Percentiles rank a stretch among this genome's conserved stretches.
phyloP scores from a whole-genome alignment of 2,113 vertebrate species.

The Cacatua alba region DNA sequence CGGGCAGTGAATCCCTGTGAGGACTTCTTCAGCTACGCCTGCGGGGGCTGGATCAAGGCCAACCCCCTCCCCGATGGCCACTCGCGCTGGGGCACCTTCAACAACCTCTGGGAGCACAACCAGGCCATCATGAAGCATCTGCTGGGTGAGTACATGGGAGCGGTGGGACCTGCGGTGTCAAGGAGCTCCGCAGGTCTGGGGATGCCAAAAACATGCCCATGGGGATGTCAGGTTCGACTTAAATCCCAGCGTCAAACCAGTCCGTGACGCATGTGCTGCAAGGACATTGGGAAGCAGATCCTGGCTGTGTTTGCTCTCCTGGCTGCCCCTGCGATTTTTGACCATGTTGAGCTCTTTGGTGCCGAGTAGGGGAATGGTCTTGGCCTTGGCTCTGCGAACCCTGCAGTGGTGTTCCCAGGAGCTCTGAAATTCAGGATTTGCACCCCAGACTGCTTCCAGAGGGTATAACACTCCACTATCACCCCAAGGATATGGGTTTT shows the following conservation, averaged over 20 bases:
- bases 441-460: background rate
- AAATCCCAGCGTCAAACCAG: rapidly evolving
- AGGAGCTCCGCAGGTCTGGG: rapidly evolving
- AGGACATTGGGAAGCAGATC: background rate
- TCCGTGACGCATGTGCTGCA: rapidly evolving
- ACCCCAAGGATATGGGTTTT: rapidly evolving
- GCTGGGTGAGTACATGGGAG: constrained; percentile 76
- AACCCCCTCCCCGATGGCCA: constrained; percentile 93
- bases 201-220: rapidly evolving
- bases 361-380: background rate
- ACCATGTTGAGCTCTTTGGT: background rate
- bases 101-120: constrained; percentile 95
- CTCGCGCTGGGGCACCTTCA: constrained; percentile 95
- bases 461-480: background rate
- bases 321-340: background rate
- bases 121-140: constrained; percentile 93
- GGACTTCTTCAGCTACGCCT: constrained; percentile 93
- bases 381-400: background rate
- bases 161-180: rapidly evolving
- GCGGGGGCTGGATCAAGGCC: constrained; percentile 92
- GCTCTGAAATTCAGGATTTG: background rate
- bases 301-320: background rate
- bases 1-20: constrained; percentile 88
- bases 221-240: background rate
- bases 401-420: background rate